These are phyloP conservation scores for Pseudomyrmex flavicornis DNA, from an alignment of 1,140 invertebrate genomes.

Conservation along the genomic window DNA sequence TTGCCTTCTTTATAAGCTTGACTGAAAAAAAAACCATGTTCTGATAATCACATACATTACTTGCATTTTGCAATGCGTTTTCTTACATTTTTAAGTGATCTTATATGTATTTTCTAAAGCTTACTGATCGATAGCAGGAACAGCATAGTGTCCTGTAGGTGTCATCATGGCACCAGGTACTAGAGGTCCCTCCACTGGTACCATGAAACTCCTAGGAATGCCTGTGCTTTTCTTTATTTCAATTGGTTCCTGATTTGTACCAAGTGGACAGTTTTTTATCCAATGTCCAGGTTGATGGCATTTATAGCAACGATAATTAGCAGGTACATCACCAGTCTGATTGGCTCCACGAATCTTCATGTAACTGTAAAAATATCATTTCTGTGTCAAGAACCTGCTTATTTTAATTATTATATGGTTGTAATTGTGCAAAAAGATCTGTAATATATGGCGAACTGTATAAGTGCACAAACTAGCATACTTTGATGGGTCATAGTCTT, in stretches of 20 bases:
- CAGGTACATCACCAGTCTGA: constrained; percentile 94
- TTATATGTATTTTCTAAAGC: constrained; percentile 79
- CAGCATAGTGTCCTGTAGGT: constrained; percentile 95
- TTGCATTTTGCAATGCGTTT: constrained; percentile 26
- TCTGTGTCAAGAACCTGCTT: not conserved
- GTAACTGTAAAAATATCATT: constrained; percentile 87
- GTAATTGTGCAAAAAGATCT: too few species aligned
- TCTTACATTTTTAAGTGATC: too few species aligned
- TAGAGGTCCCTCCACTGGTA: constrained; percentile 94
- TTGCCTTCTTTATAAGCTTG: constrained; percentile 92
- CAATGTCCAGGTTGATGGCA: constrained; percentile 97
- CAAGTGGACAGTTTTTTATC: constrained; percentile 96
- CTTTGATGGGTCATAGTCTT: constrained; percentile 98
- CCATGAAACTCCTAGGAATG: constrained; percentile 99
- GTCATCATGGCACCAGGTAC: constrained; percentile 97
- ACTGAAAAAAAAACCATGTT: constrained; percentile 83
- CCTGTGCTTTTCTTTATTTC: constrained; percentile 97
- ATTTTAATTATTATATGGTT: not conserved
- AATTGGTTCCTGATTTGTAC: constrained; percentile 87
- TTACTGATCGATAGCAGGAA: constrained; percentile 96
- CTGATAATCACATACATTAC: not conserved
- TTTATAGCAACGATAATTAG: constrained; percentile 96
- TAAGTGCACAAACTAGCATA: constrained; percentile 83
- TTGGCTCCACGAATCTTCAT: constrained; percentile 93
- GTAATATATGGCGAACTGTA: too few species aligned